Evolutionary conservation across 2,888 invertebrate species (phyloP).

Genomic region (Masnerella sp.): DNA sequence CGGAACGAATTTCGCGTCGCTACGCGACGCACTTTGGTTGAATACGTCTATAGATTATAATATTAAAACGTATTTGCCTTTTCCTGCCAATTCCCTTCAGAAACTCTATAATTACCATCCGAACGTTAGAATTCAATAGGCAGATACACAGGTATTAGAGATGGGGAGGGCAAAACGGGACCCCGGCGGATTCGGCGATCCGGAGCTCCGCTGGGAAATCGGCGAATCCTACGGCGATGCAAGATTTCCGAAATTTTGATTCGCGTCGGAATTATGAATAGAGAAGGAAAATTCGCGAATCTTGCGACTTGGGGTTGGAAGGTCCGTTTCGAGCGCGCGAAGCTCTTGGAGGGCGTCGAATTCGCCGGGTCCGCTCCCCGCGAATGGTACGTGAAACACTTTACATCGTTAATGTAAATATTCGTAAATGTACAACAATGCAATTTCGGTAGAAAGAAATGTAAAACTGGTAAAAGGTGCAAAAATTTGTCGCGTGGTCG

Average conservation of each 20-base stretch:
- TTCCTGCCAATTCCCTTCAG: conserved; percentile 31
- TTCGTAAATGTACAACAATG: conserved; percentile 51
- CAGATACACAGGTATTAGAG: conserved; percentile 44
- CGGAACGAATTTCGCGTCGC: conserved; percentile 60
- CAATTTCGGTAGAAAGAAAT: conserved; percentile 57
- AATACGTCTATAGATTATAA: conserved; percentile 52
- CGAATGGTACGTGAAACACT: conserved; percentile 39
- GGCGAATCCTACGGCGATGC: too few relatives aligned
- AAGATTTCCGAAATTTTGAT: too few relatives aligned
- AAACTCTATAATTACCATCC: conserved; percentile 24
- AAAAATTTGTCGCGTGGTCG: conserved; percentile 35
- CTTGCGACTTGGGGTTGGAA: too few relatives aligned
- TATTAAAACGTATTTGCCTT: conserved; percentile 49
- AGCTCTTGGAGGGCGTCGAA: background rate
- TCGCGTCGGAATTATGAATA: too few relatives aligned
- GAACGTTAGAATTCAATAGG: conserved; percentile 44
- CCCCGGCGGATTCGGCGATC: too few relatives aligned
- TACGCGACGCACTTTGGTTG: conserved; percentile 50
- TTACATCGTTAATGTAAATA: conserved; percentile 44
- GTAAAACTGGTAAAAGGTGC: conserved; percentile 57
- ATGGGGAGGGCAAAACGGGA: conserved; percentile 2
- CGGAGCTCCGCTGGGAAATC: too few relatives aligned
- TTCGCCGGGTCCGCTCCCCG: background rate
- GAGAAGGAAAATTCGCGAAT: too few relatives aligned
- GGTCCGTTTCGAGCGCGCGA: background rate